Percentiles rank a stretch among this genome's conserved stretches.
These are phyloP conservation scores for Drosophila infuscata DNA, from an alignment of 2,888 invertebrate genomes.

Conservation along the genomic window DNA sequence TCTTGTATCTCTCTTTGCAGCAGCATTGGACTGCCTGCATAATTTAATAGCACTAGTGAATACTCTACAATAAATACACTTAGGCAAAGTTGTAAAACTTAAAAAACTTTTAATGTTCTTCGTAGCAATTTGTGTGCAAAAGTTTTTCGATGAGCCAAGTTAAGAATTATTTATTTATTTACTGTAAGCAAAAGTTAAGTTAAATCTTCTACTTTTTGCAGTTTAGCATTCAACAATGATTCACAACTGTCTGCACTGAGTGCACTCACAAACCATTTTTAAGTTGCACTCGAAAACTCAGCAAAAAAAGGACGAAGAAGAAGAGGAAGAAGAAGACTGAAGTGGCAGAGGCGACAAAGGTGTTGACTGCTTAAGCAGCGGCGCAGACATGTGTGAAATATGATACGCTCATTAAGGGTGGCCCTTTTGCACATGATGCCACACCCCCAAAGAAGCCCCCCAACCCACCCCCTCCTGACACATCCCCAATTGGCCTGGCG, in stretches of 20 bases:
- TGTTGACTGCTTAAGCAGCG: conserved; percentile 58
- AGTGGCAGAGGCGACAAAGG: conserved; percentile 29
- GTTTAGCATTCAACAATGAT: not conserved
- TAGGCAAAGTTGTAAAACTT: conserved; percentile 17
- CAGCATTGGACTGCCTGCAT: not conserved
- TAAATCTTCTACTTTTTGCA: conserved; percentile 2
- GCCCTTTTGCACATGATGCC: conserved; percentile 25
- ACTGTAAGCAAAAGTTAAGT: conserved; percentile 6
- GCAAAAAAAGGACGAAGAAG: not conserved
- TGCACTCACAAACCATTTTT: conserved; percentile 57
- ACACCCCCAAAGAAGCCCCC: not conserved
- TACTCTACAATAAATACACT: not conserved
- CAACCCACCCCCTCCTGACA: not conserved
- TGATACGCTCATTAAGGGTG: conserved; percentile 70
- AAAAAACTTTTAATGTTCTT: conserved; percentile 4
- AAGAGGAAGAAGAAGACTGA: not conserved
- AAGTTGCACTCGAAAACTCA: conserved; percentile 42
- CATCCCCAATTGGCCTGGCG: conserved; percentile 27
- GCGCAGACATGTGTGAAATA: conserved; percentile 66
- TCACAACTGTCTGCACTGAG: not conserved
- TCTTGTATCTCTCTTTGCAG: not conserved
- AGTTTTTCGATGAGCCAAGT: conserved; percentile 24
- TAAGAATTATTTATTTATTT: conserved; percentile 46
- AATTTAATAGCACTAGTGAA: not conserved
- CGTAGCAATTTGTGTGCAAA: not conserved